phyloP scores from a whole-genome alignment of 2,888 invertebrate genomes.

The Megamerina dolium region DNA sequence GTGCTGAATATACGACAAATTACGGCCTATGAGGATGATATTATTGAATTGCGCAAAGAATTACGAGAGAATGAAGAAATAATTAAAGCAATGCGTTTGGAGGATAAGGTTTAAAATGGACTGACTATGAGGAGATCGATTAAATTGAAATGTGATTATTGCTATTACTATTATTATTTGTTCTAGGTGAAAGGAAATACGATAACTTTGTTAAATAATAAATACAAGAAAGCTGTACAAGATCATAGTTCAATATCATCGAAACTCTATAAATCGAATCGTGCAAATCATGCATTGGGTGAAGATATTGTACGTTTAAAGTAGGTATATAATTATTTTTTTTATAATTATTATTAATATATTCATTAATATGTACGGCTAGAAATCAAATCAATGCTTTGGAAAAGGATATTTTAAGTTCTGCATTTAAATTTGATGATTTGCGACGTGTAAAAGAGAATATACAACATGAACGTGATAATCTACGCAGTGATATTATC shows the following conservation, averaged over 20 bases:
- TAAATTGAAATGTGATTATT: not conserved
- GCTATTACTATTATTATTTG: not conserved
- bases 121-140: not conserved
- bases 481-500: conserved; percentile 32
- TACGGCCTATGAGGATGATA: conserved; percentile 31
- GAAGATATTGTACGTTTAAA: conserved; percentile 32
- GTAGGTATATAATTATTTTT: conserved; percentile 16
- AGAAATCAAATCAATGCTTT: conserved; percentile 36
- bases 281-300: conserved; percentile 25
- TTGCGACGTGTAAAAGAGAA: conserved; percentile 33
- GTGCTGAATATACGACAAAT: conserved; percentile 22
- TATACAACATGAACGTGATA: conserved; percentile 36
- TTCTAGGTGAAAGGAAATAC: conserved; percentile 28
- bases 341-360: not conserved
- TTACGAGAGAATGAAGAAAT: conserved; percentile 30
- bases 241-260: conserved; percentile 32
- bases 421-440: conserved; percentile 31
- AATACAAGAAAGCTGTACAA: conserved; percentile 32
- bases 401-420: conserved; percentile 34
- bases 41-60: conserved; percentile 25
- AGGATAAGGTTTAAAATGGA: conserved; percentile 28
- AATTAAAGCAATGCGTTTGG: conserved; percentile 28
- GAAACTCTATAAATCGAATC: conserved; percentile 34
- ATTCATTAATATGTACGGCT: no score
- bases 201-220: conserved; percentile 28